Base-by-base conservation (phyloP, 2,888 invertebrate genomes). In the Tupiocoris notatus region DNA sequence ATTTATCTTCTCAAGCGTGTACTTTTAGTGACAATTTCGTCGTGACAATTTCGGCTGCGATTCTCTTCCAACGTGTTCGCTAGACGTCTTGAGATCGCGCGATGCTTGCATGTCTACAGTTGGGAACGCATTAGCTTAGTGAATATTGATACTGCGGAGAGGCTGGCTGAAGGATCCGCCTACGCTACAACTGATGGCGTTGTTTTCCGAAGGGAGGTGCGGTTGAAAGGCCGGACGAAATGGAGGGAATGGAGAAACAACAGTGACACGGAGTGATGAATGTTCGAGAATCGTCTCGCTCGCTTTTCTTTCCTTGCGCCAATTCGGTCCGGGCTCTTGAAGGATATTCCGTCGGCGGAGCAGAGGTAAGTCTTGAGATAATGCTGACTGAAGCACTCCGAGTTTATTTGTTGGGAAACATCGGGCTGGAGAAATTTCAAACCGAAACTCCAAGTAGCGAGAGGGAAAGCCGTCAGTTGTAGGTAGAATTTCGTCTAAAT, bases 211-310 rank as follows among this genome's bases (percentile, higher is more conserved):
- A 22, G 16, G 63, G 39, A 22, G 18, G 59, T 70, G 59, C 22
- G 67, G 57, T 20, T 22, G 22, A 22, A 57, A 22, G 16, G 18
- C 20, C 67, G 57, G 56, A 67, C 67, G 57, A 70, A 70, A 59
- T 70, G 70, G 70, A 70, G 59, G 70, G 18, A 70, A 58, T 59
- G 58, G 59, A 70, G 70, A 70, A 70, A 70, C 70, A 70, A 70
- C 70, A 58, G 59, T 59, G 70, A 70, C 70, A 70, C n/a, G 70
- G 70, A 70, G 70, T 70, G 70, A 70, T 70, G 70, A 70, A 70
- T 70, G 70, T 70, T 24, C 58, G 23, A n/a, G 59, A 58, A 70
- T 70, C 70, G 58, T 70, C 67, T 56, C 3, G 39, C 39, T 39
- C 12, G 39, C 59, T 24, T 70, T 21, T 58, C 70, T 59, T 59